Base-by-base conservation (phyloP, 2,888 invertebrate species). In the Bedellia somnulentella region DNA sequence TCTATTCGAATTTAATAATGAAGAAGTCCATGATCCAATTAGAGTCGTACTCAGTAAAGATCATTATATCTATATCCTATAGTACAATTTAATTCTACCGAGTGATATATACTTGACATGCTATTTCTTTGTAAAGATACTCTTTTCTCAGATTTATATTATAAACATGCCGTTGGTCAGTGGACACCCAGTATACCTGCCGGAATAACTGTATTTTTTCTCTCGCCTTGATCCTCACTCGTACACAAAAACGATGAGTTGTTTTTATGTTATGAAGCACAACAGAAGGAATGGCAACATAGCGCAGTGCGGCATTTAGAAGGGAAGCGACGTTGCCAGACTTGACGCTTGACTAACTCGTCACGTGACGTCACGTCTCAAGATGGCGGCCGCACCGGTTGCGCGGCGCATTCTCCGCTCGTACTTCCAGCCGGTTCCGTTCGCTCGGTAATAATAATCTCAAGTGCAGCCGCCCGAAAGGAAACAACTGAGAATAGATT, bases 361-460 rank as follows among this genome's bases (percentile, higher is more conserved):
- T 75, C 71, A 71, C 62, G 73, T 75, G 75, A 75, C 75, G 75
- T 75, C 73, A 75, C 70, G 70, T 71, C 73, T 70, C 71, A 75
- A 75, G 71, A 73, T 75, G 75, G 75, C 75, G 63, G 73, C 68
- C 64, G 28, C 25, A 16, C 18, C 26, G 31, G 15, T 22, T 17
- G 18, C 27, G 27, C 36, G 12, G 31, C 27, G 30, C 28, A 16
- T 22, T 23, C 36, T 14, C 33, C 27, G 30, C 28, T 54, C 58
- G 55, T 49, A 54, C 56, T 58, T 57, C 57, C 60, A 62, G 60
- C 66, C 68, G 63, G 66, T 63, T 70, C 58, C 59, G 57, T 59
- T 57, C 57, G 56, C 52, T 55, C 42, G 47, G 54, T 64, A 67
- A 68, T 71, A 68, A 68, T 66, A 68, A 67, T 63, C 59, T 60